phyloP scores from a whole-genome alignment of 2,888 invertebrate species.

The Torymus tubicola region DNA sequence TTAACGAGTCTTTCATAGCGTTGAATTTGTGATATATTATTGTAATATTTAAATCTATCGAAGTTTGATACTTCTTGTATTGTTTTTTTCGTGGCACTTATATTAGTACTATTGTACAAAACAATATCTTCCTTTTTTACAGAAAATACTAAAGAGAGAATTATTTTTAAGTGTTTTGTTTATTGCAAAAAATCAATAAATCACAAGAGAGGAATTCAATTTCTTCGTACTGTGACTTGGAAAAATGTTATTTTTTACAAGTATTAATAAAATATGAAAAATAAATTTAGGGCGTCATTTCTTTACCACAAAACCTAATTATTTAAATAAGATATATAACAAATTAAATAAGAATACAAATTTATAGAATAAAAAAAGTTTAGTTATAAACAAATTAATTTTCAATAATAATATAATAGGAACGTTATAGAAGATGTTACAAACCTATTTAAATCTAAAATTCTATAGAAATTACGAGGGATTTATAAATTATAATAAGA shows the following conservation, averaged over 20 bases:
- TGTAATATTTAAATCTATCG: conserved; percentile 57
- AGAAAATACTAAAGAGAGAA: conserved; percentile 54
- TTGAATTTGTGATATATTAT: conserved; percentile 62
- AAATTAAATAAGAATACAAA: too few relatives aligned
- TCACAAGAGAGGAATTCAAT: conserved; percentile 12
- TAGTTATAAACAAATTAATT: too few relatives aligned
- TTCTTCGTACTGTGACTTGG: conserved; percentile 26
- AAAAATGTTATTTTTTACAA: conserved; percentile 52
- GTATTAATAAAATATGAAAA: conserved; percentile 49
- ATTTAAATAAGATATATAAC: too few relatives aligned
- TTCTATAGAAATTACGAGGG: neutral
- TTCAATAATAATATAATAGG: too few relatives aligned
- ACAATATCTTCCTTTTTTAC: conserved; percentile 24
- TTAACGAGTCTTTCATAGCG: conserved; percentile 58
- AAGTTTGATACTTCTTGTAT: conserved; percentile 33
- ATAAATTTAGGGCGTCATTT: neutral
- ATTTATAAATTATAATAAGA: conserved; percentile 12
- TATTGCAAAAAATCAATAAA: conserved; percentile 38
- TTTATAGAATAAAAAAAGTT: too few relatives aligned
- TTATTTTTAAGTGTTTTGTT: conserved; percentile 54
- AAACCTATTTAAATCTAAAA: neutral
- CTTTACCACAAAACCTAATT: too few relatives aligned
- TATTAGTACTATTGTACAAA: conserved; percentile 38
- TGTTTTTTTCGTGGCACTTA: conserved; percentile 21
- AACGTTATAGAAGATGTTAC: too few relatives aligned